Percentiles rank a stretch among this genome's conserved stretches.
These are phyloP conservation scores for Branchinecta sandiegonensis DNA, from an alignment of 2,888 invertebrate species.

Conservation along the genomic window DNA sequence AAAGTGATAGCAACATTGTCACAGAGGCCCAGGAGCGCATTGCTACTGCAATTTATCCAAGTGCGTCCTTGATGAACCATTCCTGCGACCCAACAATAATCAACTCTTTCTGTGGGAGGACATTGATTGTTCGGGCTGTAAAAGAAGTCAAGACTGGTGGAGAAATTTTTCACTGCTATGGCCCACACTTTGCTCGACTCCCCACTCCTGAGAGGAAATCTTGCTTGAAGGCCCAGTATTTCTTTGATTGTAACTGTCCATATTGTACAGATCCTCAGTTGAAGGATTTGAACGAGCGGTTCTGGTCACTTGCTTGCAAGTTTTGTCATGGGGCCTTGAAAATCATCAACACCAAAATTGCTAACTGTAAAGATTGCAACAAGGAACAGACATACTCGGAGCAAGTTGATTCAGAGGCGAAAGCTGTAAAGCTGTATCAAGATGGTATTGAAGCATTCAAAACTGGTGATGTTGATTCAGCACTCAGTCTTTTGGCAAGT, in stretches of 20 bases:
- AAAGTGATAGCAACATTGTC: constrained; percentile 12
- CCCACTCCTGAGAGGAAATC: constrained; percentile 44
- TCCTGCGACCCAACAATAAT: constrained; percentile 71
- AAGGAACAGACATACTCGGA: constrained; percentile 18
- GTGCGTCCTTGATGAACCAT: constrained; percentile 82
- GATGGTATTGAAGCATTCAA: constrained; percentile 27
- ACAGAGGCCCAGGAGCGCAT: constrained; percentile 37
- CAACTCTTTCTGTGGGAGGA: constrained; percentile 49
- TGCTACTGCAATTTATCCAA: constrained; percentile 70
- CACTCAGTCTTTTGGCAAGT: constrained; percentile 36
- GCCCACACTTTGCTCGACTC: constrained; percentile 53
- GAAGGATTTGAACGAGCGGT: constrained; percentile 30
- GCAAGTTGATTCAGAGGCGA: constrained; percentile 20
- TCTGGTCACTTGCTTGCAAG: constrained; percentile 30
- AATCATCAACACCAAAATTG: constrained; percentile 21
- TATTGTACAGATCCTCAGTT: constrained; percentile 43
- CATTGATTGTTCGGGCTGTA: constrained; percentile 53
- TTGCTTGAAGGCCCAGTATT: constrained; percentile 52
- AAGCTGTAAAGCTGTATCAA: constrained; percentile 20
- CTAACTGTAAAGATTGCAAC: constrained; percentile 22
- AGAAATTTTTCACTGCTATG: constrained; percentile 75
- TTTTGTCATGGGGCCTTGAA: constrained; percentile 30
- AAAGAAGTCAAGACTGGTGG: constrained; percentile 47
- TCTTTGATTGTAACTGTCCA: constrained; percentile 59
- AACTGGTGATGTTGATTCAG: constrained; percentile 32